Base-by-base conservation (phyloP, 2,113 vertebrate genomes). In the Hippocampus comes region DNA sequence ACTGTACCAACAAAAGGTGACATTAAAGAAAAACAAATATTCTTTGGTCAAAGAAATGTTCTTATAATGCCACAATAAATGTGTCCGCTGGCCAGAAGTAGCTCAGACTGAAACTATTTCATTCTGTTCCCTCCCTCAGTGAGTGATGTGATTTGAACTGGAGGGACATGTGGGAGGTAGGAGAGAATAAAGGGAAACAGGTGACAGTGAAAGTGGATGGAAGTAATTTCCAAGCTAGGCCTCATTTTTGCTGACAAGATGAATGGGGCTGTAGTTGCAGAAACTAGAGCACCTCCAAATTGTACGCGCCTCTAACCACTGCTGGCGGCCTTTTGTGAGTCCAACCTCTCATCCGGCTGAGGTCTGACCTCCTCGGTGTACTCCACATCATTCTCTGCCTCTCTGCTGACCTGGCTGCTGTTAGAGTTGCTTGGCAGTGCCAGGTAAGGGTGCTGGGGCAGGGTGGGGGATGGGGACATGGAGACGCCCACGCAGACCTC, bases 361-460 rank as follows among this genome's bases (percentile, higher is more conserved):
- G 18, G 57, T 23, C 60, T 64, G 30, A 71, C 66, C 23, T 79
- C 75, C 15, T 75, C 81, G 1, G 27, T n/a, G 27, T 69, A 86
- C 9, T 80, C 82, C 1, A 63, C 57, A 48, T 88, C 83, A 18
- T 76, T 78, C 43, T 91, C 90, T 9, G 25, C 25, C 25, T 90
- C 90, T 75, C 79, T 90, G 11, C 17, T 76, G 51, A 70, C 30
- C 6, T 86, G 82, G 71, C 70, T 11, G 25, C 66, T 78, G 27
- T 86, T 85, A 63, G 82, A 88, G 78, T 78, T 89, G 73, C 60
- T 83, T 55, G 75, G 89, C 3, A 93, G 82, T n/a, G 92, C 92
- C 63, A 93, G 69, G 84, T 93, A 93, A 3, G 92, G 92, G 55
- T 91, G 90, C 77, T 93, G 93, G 49, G 91, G 92, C 80, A 90